Evolutionary conservation across 2,888 invertebrate genomes (phyloP), one percentile per base, ranked within the genome.

Genomic region (Leptogaster cylindrica): DNA sequence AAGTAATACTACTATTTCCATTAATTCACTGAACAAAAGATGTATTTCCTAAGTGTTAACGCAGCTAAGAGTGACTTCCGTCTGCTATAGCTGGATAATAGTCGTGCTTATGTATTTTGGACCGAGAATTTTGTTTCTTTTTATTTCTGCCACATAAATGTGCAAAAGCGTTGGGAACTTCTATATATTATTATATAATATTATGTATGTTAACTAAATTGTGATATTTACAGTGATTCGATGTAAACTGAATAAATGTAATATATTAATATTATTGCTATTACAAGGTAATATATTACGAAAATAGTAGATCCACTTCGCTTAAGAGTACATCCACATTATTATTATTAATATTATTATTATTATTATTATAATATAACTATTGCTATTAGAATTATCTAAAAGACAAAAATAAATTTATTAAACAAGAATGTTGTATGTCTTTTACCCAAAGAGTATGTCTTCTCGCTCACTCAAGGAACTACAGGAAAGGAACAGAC

Each of bases 191-290:
- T 70, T 66, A 69, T 66, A 70, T 71, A 68, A 69, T 71, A 72
- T 72, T 70, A 70, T 71, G 71, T 72, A 68, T 71, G 71, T 79
- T 80, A 79, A 79, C 79, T 79, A 79, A 80, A 79, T 79, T 79
- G 79, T 79, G 79, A 79, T 79, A 79, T 79, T 79, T 79, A 80
- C 80, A 80, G 79, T 79, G 80, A 80, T 80, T 79, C 79, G 79
- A 77, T 78, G 76, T 75, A 72, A 31, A 52, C 20, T 52, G 52
- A 52, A 76, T 74, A 75, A 76, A 78, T 76, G 67, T 65, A 70
- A 72, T 52, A 52, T 52, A 52, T 52, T 52, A 52, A 52, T 20
- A 52, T 28, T 31, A 52, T 14, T 31, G 52, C 52, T 50, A 52
- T 52, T 52, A 52, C 52, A 33, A 52, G 33, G 33, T 52, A 52